A percentile compares a stretch with the other conserved stretches of the same genome.
phyloP scores from a whole-genome alignment of 2,888 invertebrate species.

The Spialia ferax region DNA sequence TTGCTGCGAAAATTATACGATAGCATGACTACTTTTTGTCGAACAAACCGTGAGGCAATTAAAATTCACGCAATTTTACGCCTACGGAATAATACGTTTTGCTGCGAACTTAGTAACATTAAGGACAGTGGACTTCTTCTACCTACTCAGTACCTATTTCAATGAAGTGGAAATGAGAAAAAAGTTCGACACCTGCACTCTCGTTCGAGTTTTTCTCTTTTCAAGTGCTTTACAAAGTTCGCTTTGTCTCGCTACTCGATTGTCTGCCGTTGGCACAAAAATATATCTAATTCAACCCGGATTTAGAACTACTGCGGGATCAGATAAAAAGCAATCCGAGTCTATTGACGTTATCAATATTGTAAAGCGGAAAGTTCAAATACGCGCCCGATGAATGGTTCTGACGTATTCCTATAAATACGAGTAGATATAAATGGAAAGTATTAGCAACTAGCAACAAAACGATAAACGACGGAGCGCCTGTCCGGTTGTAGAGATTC shows the following conservation, averaged over 20 bases:
- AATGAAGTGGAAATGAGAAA: constrained; percentile 34
- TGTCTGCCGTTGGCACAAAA: constrained; percentile 44
- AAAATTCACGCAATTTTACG: constrained; percentile 57
- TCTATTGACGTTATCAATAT: constrained; percentile 47
- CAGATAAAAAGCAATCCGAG: constrained; percentile 39
- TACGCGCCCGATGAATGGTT: constrained; percentile 43
- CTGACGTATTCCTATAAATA: constrained; percentile 45
- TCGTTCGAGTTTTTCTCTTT: constrained; percentile 38
- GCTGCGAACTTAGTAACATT: constrained; percentile 16
- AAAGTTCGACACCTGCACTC: constrained; percentile 39
- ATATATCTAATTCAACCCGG: constrained; percentile 43
- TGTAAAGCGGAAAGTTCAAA: constrained; percentile 40
- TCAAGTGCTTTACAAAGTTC: constrained; percentile 40
- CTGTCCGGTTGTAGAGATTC: constrained; percentile 71
- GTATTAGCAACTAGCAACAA: constrained; percentile 51
- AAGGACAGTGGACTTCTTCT: constrained; percentile 22
- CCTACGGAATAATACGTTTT: constrained; percentile 51
- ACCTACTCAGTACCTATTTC: constrained; percentile 32
- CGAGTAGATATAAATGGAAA: constrained; percentile 37
- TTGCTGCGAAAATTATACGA: constrained; percentile 49
- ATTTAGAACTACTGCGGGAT: constrained; percentile 41
- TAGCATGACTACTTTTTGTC: constrained; percentile 51
- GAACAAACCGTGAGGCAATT: constrained; percentile 53
- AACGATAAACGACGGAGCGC: constrained; percentile 57
- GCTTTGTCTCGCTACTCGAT: constrained; percentile 42